These are phyloP conservation scores for Itoplectis maculator DNA, from an alignment of 2,888 invertebrate species.

Conservation along the genomic window DNA sequence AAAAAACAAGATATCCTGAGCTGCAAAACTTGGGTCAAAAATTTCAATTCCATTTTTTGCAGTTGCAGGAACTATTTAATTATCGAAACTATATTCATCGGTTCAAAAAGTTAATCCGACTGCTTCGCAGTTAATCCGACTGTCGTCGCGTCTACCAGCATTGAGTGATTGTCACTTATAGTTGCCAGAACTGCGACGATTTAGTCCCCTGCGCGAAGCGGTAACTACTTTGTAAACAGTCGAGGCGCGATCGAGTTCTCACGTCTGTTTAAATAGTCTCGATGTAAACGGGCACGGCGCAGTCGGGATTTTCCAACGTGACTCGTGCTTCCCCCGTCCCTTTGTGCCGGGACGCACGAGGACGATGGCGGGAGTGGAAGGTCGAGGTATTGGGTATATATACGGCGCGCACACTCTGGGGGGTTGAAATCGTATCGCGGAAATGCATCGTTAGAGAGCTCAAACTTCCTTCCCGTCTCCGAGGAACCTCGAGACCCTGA, in stretches of 20 bases:
- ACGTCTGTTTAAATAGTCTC: conserved; percentile 10
- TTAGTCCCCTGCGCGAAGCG: not conserved
- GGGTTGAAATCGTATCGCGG: conserved; percentile 31
- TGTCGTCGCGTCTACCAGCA: too few relatives aligned
- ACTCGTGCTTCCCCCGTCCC: not conserved
- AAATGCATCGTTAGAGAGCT: conserved; percentile 53
- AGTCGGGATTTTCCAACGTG: not conserved
- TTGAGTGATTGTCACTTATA: too few relatives aligned
- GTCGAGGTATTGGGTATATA: not conserved
- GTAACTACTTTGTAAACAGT: conserved; percentile 1
- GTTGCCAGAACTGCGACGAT: not conserved
- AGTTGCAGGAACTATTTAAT: too few relatives aligned
- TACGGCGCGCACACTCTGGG: not conserved
- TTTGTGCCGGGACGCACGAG: not conserved
- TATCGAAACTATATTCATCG: too few relatives aligned
- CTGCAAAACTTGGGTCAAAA: too few relatives aligned
- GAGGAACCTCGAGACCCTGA: conserved; percentile 3
- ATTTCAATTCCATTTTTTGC: too few relatives aligned
- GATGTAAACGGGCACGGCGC: conserved; percentile 6
- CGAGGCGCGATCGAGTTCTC: not conserved
- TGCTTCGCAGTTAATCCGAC: too few relatives aligned
- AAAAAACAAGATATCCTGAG: too few relatives aligned
- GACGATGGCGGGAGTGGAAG: not conserved
- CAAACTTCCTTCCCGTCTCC: conserved; percentile 42
- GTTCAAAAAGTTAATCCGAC: too few relatives aligned